These are phyloP conservation scores for Mesembrinibis cayennensis DNA, from an alignment of 2,113 vertebrate genomes.

Conservation along the genomic window DNA sequence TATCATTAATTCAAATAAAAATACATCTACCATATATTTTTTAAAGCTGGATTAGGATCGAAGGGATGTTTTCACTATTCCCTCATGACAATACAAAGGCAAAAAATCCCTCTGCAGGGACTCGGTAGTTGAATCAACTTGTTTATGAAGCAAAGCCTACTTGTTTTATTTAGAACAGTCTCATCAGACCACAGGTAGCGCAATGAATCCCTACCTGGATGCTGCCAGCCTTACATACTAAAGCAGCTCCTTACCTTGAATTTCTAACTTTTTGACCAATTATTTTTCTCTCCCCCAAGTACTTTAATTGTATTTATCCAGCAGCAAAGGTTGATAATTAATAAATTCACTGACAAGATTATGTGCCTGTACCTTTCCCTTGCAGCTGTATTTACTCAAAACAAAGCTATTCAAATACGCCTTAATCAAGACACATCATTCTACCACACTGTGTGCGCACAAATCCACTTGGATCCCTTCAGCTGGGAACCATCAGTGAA, in stretches of 20 bases:
- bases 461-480: neutral
- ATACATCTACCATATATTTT: neutral
- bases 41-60: conserved; percentile 35
- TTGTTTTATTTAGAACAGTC: conserved; percentile 60
- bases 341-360: neutral
- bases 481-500: neutral
- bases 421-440: neutral
- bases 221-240: conserved; percentile 21
- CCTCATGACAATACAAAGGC: neutral
- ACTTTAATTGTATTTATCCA: neutral
- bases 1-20: conserved; percentile 5
- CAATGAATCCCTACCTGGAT: conserved; percentile 21
- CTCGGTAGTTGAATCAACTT: conserved; percentile 44
- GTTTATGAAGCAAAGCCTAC: conserved; percentile 58
- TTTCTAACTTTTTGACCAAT: neutral
- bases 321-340: neutral
- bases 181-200: conserved; percentile 29
- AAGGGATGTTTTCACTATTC: conserved; percentile 39
- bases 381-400: conserved; percentile 53
- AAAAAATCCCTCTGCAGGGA: conserved; percentile 7
- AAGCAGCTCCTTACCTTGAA: neutral
- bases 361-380: conserved; percentile 3
- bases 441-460: neutral
- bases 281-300: neutral
- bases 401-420: conserved; percentile 21